Base-by-base conservation (phyloP, 1,140 invertebrate genomes). In the Diplogasteroides magnus region DNA sequence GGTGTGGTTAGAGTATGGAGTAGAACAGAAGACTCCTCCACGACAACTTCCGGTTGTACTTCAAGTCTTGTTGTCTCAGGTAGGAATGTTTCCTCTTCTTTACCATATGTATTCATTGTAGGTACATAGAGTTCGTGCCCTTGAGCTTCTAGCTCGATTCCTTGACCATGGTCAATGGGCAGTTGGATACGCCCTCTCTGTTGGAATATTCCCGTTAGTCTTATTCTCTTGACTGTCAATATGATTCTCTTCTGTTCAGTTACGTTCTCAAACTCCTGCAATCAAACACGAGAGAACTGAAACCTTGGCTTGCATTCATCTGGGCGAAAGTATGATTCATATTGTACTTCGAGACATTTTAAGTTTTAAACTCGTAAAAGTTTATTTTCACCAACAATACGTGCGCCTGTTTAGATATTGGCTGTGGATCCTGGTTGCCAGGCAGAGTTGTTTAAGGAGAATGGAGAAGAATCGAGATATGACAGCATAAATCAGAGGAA, bases 41-140 rank as follows among this genome's bases (percentile, higher is more conserved):
- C 92, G 96, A 83, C 95, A 98, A 85, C 86, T 98, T 69, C 97
- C 97, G 1, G 97, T 99, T 83, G 93, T 99, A 60, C 85, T 99
- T 71, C 95, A 90, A 87, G 95, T 98, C 59, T 85, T 99, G 56
- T 86, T 99, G 23, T 95, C 92, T 86, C 95, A 98, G 86, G 92
- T 95, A 63, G 23, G n/a, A 19, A 19, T 48, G 37, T 11, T 6
- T 19, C 6, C 37, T 19, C 37, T 19, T 19, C 37, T 48, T 48
- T 11, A 6, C 6, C 37, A 48, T 19, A 11, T 6, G 37, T n/a
- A n/a, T n/a, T n/a, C n/a, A n/a, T n/a, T n/a, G n/a, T n/a, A 74
- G 69, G 60, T 69, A 70, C 95, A 98, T 86, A 88, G 96, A 70
- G 86, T 97, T 74, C 86, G 93, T 77, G 96, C 96, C 2, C 86